phyloP scores from a whole-genome alignment of 2,888 invertebrate genomes.

The Autographa pulchrina region DNA sequence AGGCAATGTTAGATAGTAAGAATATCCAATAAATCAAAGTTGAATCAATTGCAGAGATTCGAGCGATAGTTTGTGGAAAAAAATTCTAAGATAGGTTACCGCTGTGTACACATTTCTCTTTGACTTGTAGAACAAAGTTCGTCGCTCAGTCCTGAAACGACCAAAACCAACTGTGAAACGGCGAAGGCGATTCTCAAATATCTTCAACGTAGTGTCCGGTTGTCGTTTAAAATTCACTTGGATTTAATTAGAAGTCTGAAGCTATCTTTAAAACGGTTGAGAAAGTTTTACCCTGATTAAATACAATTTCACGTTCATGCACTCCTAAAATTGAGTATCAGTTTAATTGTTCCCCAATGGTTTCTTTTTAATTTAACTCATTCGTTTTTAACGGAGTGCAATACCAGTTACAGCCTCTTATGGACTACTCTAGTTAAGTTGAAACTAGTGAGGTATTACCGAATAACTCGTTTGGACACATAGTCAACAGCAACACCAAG shows the following conservation, averaged over 20 bases:
- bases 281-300: neutral
- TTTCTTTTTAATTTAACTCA: neutral
- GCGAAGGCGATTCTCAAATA: neutral
- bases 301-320: neutral
- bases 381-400: too few species aligned
- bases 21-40: neutral
- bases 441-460: neutral
- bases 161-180: neutral
- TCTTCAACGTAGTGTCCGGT: neutral
- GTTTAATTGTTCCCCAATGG: neutral
- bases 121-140: conserved; percentile 3
- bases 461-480: too few species aligned
- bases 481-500: neutral
- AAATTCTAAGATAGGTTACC: conserved; percentile 2
- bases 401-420: too few species aligned
- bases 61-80: neutral
- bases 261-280: neutral
- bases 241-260: neutral
- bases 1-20: neutral
- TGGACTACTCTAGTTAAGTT: neutral
- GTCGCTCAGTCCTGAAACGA: neutral
- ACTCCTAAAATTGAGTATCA: neutral
- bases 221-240: conserved; percentile 5
- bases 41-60: neutral
- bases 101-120: conserved; percentile 1